Evolutionary conservation across 30 jellyfish, hydroid and myxozoan species (phyloP), one percentile per base, ranked within the genome.

Genomic region (Hydra vulgaris): DNA sequence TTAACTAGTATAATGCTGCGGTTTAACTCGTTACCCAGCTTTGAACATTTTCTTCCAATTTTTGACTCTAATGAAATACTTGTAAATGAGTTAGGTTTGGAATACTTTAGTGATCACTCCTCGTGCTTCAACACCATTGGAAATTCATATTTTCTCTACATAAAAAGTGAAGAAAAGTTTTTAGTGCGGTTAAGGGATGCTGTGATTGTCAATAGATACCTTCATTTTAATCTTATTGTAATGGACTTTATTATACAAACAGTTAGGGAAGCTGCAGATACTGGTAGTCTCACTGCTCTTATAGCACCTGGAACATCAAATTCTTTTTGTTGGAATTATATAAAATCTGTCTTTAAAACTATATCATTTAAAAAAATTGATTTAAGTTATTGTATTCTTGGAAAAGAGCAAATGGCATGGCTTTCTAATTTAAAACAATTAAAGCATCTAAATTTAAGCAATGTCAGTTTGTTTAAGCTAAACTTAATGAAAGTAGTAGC

Each of bases 331-430:
- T 87, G 96, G 96, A 81, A 84, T 22, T 83, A 83, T 24, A 84
- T 92, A 18, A 88, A 88, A 4, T 73, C 90, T 17, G 94, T 85
- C 24, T 83, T 26, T 79, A 72, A 71, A 73, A 78, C 96, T 8
- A 53, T 86, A 17, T 16, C 78, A 7, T 53, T 92, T 71, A 52
- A 90, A 23, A 78, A 68, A 81, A 78, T 92, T 18, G 95, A 87
- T 72, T 54, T 92, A 79, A 87, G 89, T 76, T 86, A 85, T 12
- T 67, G 89, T 18, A 70, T 76, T 21, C 78, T 92, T 26, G 84
- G 88, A 17, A 83, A 94, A 0, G 96, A 92, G 66, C 90, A 82
- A 74, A 92, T 92, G 84, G 80, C 96, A 72, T 92, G 98, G 98
- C 90, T 92, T 23, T 95, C 95, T 15, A 82, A 77, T n/a, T 85